Evolutionary conservation across 2,113 vertebrate genomes (phyloP).

Genomic region (Chlamydotis undulata): DNA sequence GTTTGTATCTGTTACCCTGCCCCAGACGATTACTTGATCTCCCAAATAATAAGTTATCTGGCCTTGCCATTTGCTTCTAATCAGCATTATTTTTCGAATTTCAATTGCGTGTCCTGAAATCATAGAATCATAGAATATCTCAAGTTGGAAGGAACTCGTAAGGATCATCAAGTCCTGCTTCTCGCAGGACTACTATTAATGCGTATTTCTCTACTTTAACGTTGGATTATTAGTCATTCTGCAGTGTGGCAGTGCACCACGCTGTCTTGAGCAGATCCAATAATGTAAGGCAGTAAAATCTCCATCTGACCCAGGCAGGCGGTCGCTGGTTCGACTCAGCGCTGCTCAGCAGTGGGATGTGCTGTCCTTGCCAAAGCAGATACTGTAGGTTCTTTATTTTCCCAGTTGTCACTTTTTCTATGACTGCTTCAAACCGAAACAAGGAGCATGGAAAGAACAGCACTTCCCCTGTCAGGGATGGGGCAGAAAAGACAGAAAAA

Average conservation of each 20-base stretch:
- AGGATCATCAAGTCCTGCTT: background rate
- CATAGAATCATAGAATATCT: background rate
- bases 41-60: background rate
- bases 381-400: slow-evolving; percentile 53
- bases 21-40: background rate
- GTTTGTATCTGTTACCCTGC: background rate
- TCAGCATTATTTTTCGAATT: background rate
- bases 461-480: slow-evolving; percentile 22
- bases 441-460: background rate
- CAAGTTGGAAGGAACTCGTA: background rate
- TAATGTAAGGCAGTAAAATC: background rate
- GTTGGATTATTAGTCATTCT: background rate
- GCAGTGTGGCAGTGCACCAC: background rate
- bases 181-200: background rate
- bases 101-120: background rate
- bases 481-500: background rate
- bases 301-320: background rate
- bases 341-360: background rate
- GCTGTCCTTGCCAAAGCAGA: slow-evolving; percentile 38
- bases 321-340: background rate
- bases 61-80: background rate
- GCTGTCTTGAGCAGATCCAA: background rate
- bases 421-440: slow-evolving; percentile 10
- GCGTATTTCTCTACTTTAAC: fast-evolving
- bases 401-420: slow-evolving; percentile 49